Evolutionary conservation across 2,113 vertebrate genomes (phyloP), one percentile per base, ranked within the genome.

Genomic region (Beaufortia kweichowensis): DNA sequence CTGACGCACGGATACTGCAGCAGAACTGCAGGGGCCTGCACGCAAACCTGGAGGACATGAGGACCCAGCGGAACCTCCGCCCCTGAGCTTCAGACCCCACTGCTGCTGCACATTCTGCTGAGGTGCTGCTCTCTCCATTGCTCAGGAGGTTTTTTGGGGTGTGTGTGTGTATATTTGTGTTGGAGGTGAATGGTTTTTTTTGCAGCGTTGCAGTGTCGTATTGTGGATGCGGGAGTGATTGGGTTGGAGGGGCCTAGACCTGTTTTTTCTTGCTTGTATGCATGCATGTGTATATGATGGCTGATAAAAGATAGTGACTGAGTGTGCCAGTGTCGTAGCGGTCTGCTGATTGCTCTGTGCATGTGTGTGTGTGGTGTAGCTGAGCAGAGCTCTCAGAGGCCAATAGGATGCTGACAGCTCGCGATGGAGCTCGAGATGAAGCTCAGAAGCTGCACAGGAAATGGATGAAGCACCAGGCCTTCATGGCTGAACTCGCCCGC

Each of bases 401-500:
- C 79, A 93, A 94, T 90, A 97, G 95, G 92, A 96, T 96, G 95
- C 92, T 96, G 80, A 96, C 95, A 43, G 95, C 95, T 79, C 94
- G 95, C 83, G 95, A 96, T 72, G 93, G 94, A 85, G 95, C 95
- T 64, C 94, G 95, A n/a, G 95, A 96, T 0, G 95, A 96, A 89
- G 95, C 95, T 84, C 93, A 95, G 80, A 95, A 95, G 90, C 92
- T 97, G 78, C 95, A 97, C 90, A 95, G 94, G 88, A 96, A 97
- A 87, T 96, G 95, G 95, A 94, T 96, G 87, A 94, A 95, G 90
- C 95, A 97, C 92, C 95, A 95, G 94, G 94, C 95, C 43, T 95
- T 96, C 86, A 95, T 95, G 94, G 94, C 94, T 14, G 95, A 97
- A 83, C 93, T 97, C 89, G 93, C 94, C 81, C 94, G 94, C 88